Evolutionary conservation across 2,888 invertebrate species (phyloP).

Genomic region (Pemphredon lugubris): DNA sequence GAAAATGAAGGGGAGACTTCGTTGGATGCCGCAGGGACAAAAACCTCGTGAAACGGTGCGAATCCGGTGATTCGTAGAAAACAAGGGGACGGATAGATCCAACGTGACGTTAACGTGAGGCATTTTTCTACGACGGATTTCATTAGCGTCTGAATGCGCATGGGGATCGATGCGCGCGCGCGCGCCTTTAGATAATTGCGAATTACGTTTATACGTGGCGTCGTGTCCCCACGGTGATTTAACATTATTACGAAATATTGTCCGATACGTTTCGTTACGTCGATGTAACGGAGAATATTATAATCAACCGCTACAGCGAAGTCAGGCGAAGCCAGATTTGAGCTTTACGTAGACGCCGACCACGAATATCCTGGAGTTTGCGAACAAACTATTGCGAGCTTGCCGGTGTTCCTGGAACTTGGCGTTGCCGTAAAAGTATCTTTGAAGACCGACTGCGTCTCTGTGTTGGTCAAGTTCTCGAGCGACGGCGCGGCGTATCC

Average conservation of each 20-base stretch:
- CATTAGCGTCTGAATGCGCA: conserved; percentile 1
- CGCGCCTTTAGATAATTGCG: too few relatives aligned
- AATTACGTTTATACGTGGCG: too few relatives aligned
- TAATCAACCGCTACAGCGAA: neutral
- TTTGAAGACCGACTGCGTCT: conserved; percentile 10
- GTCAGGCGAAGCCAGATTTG: too few relatives aligned
- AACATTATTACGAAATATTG: too few relatives aligned
- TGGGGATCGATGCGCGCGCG: neutral
- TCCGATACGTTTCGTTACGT: neutral
- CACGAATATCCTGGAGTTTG: conserved; percentile 10
- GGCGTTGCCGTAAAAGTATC: conserved; percentile 25
- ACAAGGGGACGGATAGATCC: conserved; percentile 4
- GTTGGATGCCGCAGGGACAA: conserved; percentile 2
- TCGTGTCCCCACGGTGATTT: too few relatives aligned
- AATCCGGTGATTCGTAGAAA: neutral
- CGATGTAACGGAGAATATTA: neutral
- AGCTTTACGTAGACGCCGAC: conserved; percentile 2
- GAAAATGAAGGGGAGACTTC: conserved; percentile 32
- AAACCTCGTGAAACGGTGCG: conserved; percentile 2
- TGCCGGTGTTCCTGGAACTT: conserved; percentile 15
- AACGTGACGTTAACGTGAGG: conserved; percentile 12
- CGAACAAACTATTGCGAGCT: conserved; percentile 10
- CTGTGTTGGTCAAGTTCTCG: conserved; percentile 14
- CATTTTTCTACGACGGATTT: conserved; percentile 25
- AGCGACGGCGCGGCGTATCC: conserved; percentile 32